phyloP scores from a whole-genome alignment of 2,888 invertebrate species.

The Diaprepes abbreviatus region DNA sequence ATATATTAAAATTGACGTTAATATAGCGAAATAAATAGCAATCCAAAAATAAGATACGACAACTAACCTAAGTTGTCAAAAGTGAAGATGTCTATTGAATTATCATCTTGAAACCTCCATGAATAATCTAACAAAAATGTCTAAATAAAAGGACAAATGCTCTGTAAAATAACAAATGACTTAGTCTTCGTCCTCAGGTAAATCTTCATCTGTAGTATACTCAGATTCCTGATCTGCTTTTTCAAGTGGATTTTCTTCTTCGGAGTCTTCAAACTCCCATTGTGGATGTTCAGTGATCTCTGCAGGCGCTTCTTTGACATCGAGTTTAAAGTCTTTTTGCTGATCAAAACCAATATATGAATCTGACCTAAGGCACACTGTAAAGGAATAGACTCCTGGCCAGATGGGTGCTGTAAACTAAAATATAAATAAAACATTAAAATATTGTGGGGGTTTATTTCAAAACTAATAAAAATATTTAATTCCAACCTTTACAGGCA shows the following conservation, averaged over 20 bases:
- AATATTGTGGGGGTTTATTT: too few relatives aligned
- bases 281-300: constrained; percentile 94
- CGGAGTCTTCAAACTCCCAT: constrained; percentile 97
- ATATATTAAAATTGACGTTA: too few relatives aligned
- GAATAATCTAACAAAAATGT: constrained; percentile 23
- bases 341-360: constrained; percentile 98
- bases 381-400: constrained; percentile 93
- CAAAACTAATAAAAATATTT: too few relatives aligned
- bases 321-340: constrained; percentile 94
- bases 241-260: constrained; percentile 76
- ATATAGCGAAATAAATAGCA: too few relatives aligned
- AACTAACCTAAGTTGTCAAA: constrained; percentile 8
- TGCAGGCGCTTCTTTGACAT: constrained; percentile 96
- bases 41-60: not conserved
- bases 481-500: too few relatives aligned
- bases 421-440: constrained; percentile 44
- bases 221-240: constrained; percentile 77
- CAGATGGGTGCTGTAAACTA: constrained; percentile 94
- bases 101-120: constrained; percentile 2
- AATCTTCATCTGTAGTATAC: constrained; percentile 78
- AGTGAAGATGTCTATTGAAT: constrained; percentile 28
- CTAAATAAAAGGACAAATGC: constrained; percentile 14
- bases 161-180: constrained; percentile 15
- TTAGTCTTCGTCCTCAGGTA: constrained; percentile 67
- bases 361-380: constrained; percentile 94